Base-by-base conservation (phyloP, 1,140 invertebrate species). In the Sesamia nonagrioides region DNA sequence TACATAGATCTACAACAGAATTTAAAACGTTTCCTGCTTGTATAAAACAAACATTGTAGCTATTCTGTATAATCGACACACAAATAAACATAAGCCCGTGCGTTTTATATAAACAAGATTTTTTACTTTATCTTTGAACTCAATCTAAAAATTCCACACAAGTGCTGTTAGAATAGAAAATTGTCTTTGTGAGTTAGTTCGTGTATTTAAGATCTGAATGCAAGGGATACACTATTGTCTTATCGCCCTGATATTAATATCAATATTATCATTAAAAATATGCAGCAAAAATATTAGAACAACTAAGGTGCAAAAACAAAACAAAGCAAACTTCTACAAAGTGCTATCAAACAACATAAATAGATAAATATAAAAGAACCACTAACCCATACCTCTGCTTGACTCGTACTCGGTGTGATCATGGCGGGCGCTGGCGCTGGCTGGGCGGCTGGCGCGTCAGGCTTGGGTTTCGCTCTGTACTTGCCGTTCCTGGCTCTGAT, bases 401-500 rank as follows among this genome's bases (percentile, higher is more conserved):
- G 95, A 82, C 91, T 93, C 15, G 93, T 94, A 82, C 94, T 94
- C 45, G 94, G 91, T n/a, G 96, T 94, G 21, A 95, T 92, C 35
- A 86, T 86, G 3, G 87, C 58, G 17, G 84, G 86, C 27, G 88
- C 77, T 0, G 86, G 72, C 11, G 81, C 42, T 8, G 85, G 84
- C 18, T 82, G 82, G 13, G 85, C 63, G 6, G 74, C 48, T 0
- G 82, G 88, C n/a, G 85, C 78, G 60, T 90, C 87, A 0, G 86
- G 86, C 68, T 86, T 93, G 40, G 85, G 91, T 80, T 95, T 94
- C 83, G 95, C 95, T 66, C 96, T 95, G 92, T 99, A 99, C 90
- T 97, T 98, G 3, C 96, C 95, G 86, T 97, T 94, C 79, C 97
- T 96, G 11, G 98, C 97, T 71, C 97, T 95, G 81, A 98, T 96